These are phyloP conservation scores for Danionella dracula DNA, from an alignment of 2,797 vertebrate genomes.

Conservation along the genomic window DNA sequence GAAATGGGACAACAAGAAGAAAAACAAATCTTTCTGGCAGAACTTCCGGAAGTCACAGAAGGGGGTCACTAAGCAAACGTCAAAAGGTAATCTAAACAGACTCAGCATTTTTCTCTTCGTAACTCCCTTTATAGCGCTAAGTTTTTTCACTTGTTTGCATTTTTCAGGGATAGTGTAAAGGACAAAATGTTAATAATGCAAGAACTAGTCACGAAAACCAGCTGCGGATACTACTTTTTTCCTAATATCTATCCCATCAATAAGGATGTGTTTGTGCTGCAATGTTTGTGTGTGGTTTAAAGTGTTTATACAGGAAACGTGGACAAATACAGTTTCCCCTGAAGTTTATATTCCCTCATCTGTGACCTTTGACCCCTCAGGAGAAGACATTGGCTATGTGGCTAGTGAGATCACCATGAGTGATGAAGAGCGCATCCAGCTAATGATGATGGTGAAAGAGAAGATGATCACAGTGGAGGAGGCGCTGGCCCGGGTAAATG, in stretches of 20 bases:
- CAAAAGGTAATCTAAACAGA: conserved; percentile 78
- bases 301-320: too few relatives aligned
- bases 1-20: conserved; percentile 97
- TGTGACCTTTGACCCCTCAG: conserved; percentile 65
- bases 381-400: conserved; percentile 93
- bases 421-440: conserved; percentile 93
- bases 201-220: not conserved
- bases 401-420: conserved; percentile 99
- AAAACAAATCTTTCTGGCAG: conserved; percentile 98
- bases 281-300: too few relatives aligned
- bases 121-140: not conserved
- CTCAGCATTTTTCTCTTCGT: not conserved
- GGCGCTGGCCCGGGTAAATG: conserved; percentile 90
- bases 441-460: conserved; percentile 99
- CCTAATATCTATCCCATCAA: not conserved
- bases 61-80: conserved; percentile 83
- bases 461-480: conserved; percentile 99
- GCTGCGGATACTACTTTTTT: not conserved
- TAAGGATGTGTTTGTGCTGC: not conserved
- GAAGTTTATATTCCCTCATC: too few relatives aligned
- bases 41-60: conserved; percentile 95
- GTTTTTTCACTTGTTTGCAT: not conserved
- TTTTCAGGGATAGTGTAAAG: not conserved
- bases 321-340: too few relatives aligned
- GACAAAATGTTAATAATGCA: not conserved